A percentile compares a stretch with the other conserved stretches of the same genome.
These are phyloP conservation scores for Entomyzon cyanotis DNA, from an alignment of 2,113 vertebrate species.

Conservation along the genomic window DNA sequence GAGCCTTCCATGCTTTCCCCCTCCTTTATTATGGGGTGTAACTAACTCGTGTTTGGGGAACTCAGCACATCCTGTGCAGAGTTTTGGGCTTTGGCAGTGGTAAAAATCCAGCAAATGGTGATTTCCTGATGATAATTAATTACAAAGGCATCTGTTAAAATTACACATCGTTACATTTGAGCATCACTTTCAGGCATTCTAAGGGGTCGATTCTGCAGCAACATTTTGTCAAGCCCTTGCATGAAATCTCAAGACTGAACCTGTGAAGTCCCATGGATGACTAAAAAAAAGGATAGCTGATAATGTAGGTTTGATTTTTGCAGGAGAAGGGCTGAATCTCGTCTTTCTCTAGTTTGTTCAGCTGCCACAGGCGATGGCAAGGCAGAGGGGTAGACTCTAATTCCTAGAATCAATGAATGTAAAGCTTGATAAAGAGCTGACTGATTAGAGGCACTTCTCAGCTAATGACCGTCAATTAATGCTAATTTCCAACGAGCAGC, in stretches of 20 bases:
- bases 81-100: not conserved
- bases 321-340: not conserved
- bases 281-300: not conserved
- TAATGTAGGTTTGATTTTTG: not conserved
- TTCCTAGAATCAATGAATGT: not conserved
- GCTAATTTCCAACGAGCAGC: not conserved
- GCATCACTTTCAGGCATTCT: not conserved
- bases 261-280: not conserved
- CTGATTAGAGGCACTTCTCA: slow-evolving; percentile 25
- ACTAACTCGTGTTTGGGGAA: not conserved
- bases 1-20: not conserved
- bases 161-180: not conserved
- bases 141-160: not conserved
- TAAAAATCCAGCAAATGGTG: not conserved
- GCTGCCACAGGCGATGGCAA: not conserved
- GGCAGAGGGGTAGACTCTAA: not conserved
- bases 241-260: not conserved
- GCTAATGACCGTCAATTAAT: slow-evolving; percentile 29
- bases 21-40: not conserved
- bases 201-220: not conserved
- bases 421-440: not conserved
- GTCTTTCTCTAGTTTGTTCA: not conserved
- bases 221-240: not conserved
- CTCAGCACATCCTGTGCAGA: not conserved
- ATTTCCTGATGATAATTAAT: not conserved